Evolutionary conservation across 2,888 invertebrate genomes (phyloP), one percentile per base, ranked within the genome.

Genomic region (Tetrapedia diversipes): DNA sequence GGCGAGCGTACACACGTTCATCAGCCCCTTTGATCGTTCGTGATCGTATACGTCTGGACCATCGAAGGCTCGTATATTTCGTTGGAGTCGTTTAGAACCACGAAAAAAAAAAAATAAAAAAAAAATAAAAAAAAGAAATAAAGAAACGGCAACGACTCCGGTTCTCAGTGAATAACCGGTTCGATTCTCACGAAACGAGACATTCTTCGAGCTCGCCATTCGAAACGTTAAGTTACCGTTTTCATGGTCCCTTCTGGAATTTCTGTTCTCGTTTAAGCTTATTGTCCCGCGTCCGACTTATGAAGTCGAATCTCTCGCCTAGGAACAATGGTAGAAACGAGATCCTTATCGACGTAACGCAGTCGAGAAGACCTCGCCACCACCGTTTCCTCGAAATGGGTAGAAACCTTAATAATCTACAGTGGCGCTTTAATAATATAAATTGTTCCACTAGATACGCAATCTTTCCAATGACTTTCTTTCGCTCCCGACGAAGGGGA

Each of bases 71-170:
- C 10, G n/a, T 10, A 27, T 8, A 51, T 51, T 2, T 43, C 10
- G 4, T 51, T 27, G 11, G n/a, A 53, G 43, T n/a, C 34, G 45
- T 39, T 71, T 53, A 39, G n/a, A n/a, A n/a, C n/a, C 51, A 43
- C 43, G 37, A 71, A 59, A 47, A 29, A 59, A 27, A 7, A 43
- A 19, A 6, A 16, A 39, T 16, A 14, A n/a, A n/a, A n/a, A n/a
- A n/a, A n/a, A n/a, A n/a, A n/a, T n/a, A n/a, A n/a, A n/a, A n/a
- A n/a, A n/a, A n/a, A n/a, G n/a, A n/a, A n/a, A n/a, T n/a, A n/a
- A n/a, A n/a, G n/a, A n/a, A n/a, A n/a, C n/a, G n/a, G n/a, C n/a
- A n/a, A n/a, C 27, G 57, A 45, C 27, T 24, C 45, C 39, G 57
- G 14, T 24, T 27, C 19, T 39, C 29, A 49, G 39, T 29, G 39